Base-by-base conservation (phyloP, 2,888 invertebrate genomes). In the Thumatha senex region DNA sequence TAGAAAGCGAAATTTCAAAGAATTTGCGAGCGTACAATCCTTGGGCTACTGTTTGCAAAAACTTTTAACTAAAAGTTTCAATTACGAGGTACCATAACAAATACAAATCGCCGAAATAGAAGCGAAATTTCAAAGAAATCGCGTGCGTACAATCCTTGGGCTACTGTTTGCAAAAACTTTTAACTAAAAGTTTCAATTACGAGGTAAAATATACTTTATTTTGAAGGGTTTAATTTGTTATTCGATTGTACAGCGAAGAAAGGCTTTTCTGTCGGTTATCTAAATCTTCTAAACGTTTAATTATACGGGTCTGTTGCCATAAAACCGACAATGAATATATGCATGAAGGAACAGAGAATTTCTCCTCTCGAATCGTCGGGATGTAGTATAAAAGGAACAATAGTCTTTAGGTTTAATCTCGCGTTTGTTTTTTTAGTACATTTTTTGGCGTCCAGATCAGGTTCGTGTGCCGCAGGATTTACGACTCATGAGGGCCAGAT, bases 281-380 rank as follows among this genome's bases (percentile, higher is more conserved):
- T 82, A 76, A 68, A 67, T 67, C 67, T 63, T 51, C 75, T 78
- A 74, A 83, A 70, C 75, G 74, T 85, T 86, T 86, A 88, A 89
- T 89, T 89, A 88, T 87, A 82, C 84, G 67, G 55, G 57, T 55
- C 67, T 73, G 76, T 76, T 74, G 76, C 74, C 63, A 84, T 79
- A 82, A 82, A 85, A 82, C 81, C 78, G 72, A 80, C 80, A 84
- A 88, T 89, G 89, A 89, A 90, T 90, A 86, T 84, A 90, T 89
- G 88, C 89, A 90, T 91, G 89, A 89, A 83, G 76, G 77, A 73
- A 68, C 72, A 63, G 69, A 64, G 83, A 84, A 87, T 79, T 85
- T 86, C 85, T 78, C 72, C 68, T 46, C 50, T 58, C 45, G 59
- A 59, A 57, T 58, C 55, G 81, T 68, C 78, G 72, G 77, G 77